These are phyloP conservation scores for Micropterix aruncella DNA, from an alignment of 2,888 invertebrate species.

Conservation along the genomic window DNA sequence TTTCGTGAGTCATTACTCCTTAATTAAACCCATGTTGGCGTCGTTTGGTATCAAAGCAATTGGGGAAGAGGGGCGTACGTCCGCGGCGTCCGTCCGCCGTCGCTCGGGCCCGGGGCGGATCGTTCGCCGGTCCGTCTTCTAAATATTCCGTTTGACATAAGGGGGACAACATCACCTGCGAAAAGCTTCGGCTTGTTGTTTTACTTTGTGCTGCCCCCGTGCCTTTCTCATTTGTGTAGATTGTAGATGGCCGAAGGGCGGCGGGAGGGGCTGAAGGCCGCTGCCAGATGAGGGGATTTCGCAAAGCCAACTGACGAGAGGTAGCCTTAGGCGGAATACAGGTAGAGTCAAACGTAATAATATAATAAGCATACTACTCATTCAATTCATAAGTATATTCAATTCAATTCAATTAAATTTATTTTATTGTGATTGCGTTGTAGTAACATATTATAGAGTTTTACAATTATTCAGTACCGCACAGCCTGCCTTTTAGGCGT, in stretches of 20 bases:
- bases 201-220: slow-evolving; percentile 2
- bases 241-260: slow-evolving; percentile 10
- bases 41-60: not conserved
- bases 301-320: not conserved
- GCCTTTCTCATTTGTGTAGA: slow-evolving; percentile 6
- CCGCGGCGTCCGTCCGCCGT: not conserved
- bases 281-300: not conserved
- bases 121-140: slow-evolving; percentile 10
- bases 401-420: too few relatives aligned
- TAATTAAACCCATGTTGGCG: not conserved
- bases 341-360: too few relatives aligned
- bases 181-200: not conserved
- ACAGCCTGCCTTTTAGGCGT: too few relatives aligned
- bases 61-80: not conserved
- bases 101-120: slow-evolving; percentile 2
- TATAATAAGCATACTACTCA: too few relatives aligned
- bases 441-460: too few relatives aligned
- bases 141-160: slow-evolving; percentile 13
- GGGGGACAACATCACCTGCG: slow-evolving; percentile 1
- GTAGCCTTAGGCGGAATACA: not conserved
- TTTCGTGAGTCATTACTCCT: not conserved
- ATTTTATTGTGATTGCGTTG: too few relatives aligned
- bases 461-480: too few relatives aligned
- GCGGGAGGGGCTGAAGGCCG: slow-evolving; percentile 2
- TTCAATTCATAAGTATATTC: too few relatives aligned